phyloP scores from a whole-genome alignment of 1,140 invertebrate species.

The Atta texana region DNA sequence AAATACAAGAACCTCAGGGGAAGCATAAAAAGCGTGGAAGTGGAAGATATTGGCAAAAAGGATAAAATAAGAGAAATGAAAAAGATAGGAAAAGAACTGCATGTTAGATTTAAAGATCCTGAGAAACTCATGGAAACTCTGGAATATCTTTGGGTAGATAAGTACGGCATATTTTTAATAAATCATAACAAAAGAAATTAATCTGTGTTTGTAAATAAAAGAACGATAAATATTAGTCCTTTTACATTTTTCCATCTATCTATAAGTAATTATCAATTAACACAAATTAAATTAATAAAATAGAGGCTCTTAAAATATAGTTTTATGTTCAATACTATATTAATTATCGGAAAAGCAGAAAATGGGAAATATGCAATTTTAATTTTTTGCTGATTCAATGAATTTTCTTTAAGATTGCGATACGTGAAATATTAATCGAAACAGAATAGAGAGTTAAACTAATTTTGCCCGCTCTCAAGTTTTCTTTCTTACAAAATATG shows the following conservation, averaged over 20 bases:
- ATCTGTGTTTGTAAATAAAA: neutral
- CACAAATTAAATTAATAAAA: neutral
- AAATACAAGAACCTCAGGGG: constrained; percentile 4
- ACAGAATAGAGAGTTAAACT: neutral
- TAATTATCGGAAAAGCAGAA: neutral
- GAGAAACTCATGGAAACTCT: neutral
- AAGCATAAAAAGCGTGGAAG: constrained; percentile 33
- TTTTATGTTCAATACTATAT: neutral
- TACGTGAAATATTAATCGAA: neutral
- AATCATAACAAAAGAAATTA: constrained; percentile 1
- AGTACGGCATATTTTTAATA: neutral
- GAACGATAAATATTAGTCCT: neutral
- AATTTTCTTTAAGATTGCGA: neutral
- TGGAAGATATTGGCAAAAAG: constrained; percentile 24
- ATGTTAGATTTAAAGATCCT: constrained; percentile 10
- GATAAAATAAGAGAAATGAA: constrained; percentile 18
- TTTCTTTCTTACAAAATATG: neutral
- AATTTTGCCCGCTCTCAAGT: neutral
- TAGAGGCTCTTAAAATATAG: neutral
- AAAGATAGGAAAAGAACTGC: neutral
- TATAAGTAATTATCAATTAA: neutral
- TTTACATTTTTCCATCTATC: neutral
- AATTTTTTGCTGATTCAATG: neutral
- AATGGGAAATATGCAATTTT: neutral
- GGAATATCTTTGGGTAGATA: neutral